Base-by-base conservation (phyloP, 2,113 vertebrate species). In the Ceyx melanurus region DNA sequence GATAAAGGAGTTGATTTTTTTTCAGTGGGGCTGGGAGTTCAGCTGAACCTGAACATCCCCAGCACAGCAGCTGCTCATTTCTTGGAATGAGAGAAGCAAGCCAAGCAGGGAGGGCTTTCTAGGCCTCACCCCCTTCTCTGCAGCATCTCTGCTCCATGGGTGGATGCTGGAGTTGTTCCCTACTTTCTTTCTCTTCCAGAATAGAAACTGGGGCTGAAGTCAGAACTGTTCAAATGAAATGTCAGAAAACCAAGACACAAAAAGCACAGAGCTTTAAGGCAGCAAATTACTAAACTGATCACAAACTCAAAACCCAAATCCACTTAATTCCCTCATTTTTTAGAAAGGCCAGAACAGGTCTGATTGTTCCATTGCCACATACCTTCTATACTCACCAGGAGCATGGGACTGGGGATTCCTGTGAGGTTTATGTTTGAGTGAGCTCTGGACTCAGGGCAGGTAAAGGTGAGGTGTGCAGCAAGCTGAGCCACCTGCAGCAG, bases 31-130 rank as follows among this genome's bases (percentile, higher is more conserved):
- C 74, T 74, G 35, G 75, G 35, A 90, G 58, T 61, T 87, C 71
- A 89, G 37, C 31, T 92, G 81, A 93, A 90, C 81, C 74, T 87
- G 81, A 85, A 64, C 46, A 88, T 91, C 82, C 62, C 9, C 64
- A 64, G 73, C 92, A 60, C 0, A 0, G 46, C 86, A 85, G 82
- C 64, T 82, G 71, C 51, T 70, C 58, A 15, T 73, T 88, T 62
- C 37, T 86, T 54, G 29, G 43, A 86, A 67, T 12, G 10, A 53
- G 10, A 89, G 48, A 77, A 12, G 48, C 11, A 58, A 73, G 23
- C 10, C 40, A 10, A 3, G 6, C 23, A 35, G 20, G 11, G 29
- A 81, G 8, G 11, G 18, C 8, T 92, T 57, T 61, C 79, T 57
- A 10, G 29, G 35, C 23, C 1, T 0, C 8, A 54, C 72, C 31